phyloP scores from a whole-genome alignment of 2,113 vertebrate genomes.

The Heloderma charlesbogerti region DNA sequence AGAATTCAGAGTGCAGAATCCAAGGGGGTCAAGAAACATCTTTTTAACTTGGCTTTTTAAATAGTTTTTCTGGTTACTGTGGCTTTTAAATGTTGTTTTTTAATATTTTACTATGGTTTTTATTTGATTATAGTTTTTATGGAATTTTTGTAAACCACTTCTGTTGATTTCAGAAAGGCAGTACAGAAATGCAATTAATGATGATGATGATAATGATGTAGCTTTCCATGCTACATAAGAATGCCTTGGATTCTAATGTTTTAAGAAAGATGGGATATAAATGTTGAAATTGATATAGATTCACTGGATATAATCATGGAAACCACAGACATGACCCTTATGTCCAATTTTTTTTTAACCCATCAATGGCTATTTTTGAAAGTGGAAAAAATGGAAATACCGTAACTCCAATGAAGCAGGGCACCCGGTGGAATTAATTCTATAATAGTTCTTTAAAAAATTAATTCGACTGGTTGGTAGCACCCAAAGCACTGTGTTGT shows the following conservation, averaged over 20 bases:
- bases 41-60: too few species aligned
- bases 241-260: conserved; percentile 16
- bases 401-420: conserved; percentile 47
- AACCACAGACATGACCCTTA: conserved; percentile 33
- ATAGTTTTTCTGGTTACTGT: too few species aligned
- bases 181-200: too few species aligned
- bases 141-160: too few species aligned
- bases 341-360: conserved; percentile 40
- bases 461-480: conserved; percentile 74
- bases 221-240: conserved; percentile 22
- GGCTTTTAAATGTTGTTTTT: too few species aligned
- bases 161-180: too few species aligned
- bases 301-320: conserved; percentile 57
- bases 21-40: neutral
- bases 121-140: too few species aligned
- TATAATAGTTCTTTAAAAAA: conserved; percentile 56
- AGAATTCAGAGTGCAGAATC: conserved; percentile 18
- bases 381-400: conserved; percentile 53
- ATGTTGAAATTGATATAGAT: conserved; percentile 38
- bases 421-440: conserved; percentile 67
- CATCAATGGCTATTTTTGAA: conserved; percentile 56
- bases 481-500: conserved; percentile 71
- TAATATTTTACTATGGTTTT: too few species aligned
- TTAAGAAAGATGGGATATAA: neutral
- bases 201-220: too few species aligned